phyloP scores from a whole-genome alignment of 2,113 vertebrate species.

The Dipodomys ordii region DNA sequence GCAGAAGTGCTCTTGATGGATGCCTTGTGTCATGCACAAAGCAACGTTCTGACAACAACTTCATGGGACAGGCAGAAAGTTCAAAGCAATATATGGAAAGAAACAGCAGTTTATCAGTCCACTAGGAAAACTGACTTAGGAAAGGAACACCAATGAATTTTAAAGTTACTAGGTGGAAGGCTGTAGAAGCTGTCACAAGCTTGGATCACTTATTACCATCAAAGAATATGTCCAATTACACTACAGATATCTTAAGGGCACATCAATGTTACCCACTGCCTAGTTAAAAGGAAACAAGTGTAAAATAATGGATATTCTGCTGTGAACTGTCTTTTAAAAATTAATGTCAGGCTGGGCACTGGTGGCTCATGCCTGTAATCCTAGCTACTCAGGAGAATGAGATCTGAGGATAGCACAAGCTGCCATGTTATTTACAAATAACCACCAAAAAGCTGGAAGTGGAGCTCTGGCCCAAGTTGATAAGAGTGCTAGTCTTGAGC shows the following conservation, averaged over 20 bases:
- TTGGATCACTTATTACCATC: background rate
- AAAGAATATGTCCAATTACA: background rate
- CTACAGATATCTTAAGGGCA: background rate
- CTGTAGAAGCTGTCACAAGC: background rate
- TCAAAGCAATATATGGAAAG: background rate
- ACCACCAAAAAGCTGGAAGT: too few species aligned
- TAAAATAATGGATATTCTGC: background rate
- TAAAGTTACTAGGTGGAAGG: background rate
- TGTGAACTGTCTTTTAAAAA: constrained; percentile 1
- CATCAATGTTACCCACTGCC: background rate
- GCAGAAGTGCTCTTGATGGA: background rate
- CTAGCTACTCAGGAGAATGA: too few species aligned
- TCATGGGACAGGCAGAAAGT: background rate
- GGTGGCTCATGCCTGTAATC: too few species aligned
- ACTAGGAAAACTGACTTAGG: background rate
- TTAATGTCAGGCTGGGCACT: too few species aligned
- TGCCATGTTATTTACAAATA: too few species aligned
- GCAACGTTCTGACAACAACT: background rate
- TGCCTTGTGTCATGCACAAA: background rate
- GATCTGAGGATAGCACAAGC: too few species aligned
- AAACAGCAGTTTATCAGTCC: background rate
- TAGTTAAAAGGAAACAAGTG: background rate
- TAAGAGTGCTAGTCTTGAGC: too few species aligned
- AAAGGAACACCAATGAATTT: background rate
- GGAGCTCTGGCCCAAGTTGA: too few species aligned